Percentiles rank a stretch among this genome's conserved stretches.
Conservation (phyloP, 2,888 invertebrate genomes). For the Tinea pellionella region DNA sequence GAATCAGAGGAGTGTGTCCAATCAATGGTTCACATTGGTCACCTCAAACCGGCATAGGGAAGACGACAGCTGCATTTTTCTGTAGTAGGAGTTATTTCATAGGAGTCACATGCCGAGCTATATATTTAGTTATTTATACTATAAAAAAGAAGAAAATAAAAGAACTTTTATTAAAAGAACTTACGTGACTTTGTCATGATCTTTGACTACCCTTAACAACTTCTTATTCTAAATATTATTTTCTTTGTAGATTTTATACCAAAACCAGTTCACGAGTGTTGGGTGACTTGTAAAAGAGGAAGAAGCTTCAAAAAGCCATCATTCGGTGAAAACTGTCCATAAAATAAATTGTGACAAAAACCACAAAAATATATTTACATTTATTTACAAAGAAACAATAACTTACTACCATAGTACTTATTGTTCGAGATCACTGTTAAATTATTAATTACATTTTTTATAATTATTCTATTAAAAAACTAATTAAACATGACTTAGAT, state of each 20-base stretch:
- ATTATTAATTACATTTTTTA: neutral
- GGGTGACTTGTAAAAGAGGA: conserved; percentile 60
- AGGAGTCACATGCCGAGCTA: too few relatives aligned
- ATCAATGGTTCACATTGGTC: too few relatives aligned
- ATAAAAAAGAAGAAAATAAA: too few relatives aligned
- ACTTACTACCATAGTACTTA: conserved; percentile 54
- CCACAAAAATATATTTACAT: conserved; percentile 18
- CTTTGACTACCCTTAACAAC: too few relatives aligned
- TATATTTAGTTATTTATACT: too few relatives aligned
- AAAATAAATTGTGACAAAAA: neutral
- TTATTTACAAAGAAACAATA: conserved; percentile 39
- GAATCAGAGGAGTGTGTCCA: too few relatives aligned
- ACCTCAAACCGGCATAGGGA: too few relatives aligned
- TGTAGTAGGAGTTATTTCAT: too few relatives aligned
- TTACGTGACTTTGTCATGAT: too few relatives aligned
- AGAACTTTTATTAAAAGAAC: too few relatives aligned
- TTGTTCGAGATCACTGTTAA: conserved; percentile 59
- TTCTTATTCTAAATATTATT: too few relatives aligned
- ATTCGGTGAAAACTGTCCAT: conserved; percentile 19
- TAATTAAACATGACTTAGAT: neutral
- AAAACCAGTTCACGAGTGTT: conserved; percentile 53
- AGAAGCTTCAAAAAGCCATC: conserved; percentile 53
- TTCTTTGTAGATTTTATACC: conserved; percentile 44
- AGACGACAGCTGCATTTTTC: too few relatives aligned
- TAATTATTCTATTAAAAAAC: neutral